A percentile compares a stretch with the other conserved stretches of the same genome.
phyloP scores from a whole-genome alignment of 2,797 vertebrate species.

The Melanogrammus aeglefinus region DNA sequence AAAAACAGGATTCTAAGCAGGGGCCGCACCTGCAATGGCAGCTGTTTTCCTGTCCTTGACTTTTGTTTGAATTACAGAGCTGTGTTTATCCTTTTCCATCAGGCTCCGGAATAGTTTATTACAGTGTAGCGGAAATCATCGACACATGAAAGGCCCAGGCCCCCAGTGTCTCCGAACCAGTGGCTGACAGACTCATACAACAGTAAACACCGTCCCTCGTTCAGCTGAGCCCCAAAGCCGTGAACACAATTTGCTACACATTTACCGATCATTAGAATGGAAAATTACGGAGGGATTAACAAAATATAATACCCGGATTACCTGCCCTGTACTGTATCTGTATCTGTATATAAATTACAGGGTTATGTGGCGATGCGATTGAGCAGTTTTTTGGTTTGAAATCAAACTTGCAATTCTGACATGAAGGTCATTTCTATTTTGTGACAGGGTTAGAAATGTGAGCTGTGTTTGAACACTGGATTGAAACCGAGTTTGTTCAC shows the following conservation, averaged over 20 bases:
- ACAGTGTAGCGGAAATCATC: constrained; percentile 54
- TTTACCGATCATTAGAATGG: background rate
- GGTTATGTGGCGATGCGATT: background rate
- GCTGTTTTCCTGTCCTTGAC: constrained; percentile 47
- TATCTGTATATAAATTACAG: background rate
- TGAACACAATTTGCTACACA: background rate
- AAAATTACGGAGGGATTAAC: background rate
- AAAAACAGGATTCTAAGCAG: constrained; percentile 59
- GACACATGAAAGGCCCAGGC: constrained; percentile 56
- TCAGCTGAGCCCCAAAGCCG: background rate
- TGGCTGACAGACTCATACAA: constrained; percentile 73
- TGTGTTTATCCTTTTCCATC: constrained; percentile 35
- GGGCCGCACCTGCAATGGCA: constrained; percentile 36
- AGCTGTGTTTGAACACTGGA: background rate
- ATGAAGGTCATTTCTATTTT: background rate
- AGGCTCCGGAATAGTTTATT: constrained; percentile 48
- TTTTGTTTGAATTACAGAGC: constrained; percentile 62
- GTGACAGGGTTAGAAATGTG: background rate
- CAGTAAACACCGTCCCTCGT: constrained; percentile 63
- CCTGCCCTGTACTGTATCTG: background rate
- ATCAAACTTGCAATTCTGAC: background rate
- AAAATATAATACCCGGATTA: background rate
- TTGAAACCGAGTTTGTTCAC: background rate
- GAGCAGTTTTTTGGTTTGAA: background rate
- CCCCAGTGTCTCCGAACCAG: constrained; percentile 65